Evolutionary conservation across 2,888 invertebrate species (phyloP), one percentile per base, ranked within the genome.

Genomic region (Pammene aurita): DNA sequence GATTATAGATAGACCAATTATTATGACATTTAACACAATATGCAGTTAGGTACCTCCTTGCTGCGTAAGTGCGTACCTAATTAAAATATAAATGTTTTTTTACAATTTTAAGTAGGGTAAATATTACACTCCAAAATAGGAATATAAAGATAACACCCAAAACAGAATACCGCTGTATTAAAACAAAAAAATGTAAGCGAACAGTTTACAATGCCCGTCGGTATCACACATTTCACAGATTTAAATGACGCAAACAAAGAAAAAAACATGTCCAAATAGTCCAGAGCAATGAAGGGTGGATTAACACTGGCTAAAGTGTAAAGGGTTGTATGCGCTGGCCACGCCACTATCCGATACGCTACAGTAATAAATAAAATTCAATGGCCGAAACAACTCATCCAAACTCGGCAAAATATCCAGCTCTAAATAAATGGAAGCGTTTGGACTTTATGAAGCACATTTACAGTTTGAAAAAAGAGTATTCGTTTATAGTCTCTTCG

Each of bases 341-440:
- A 38, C 68, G 11, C 57, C 14, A 14, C 14, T 41, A 48, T 14
- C 60, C 60, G 65, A 69, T 69, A 69, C 60, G 64, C 68, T 60
- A 64, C 44, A 42, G 44, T 65, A 62, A 69, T 69, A 69, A 69
- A 69, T 69, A 69, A 69, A 69, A 65, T 69, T 54, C 55, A 69
- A 69, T 69, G 69, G 69, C 34, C 68, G 38, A 69, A 69, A 69
- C 68, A 54, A 64, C 64, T 69, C 58, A 64, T 60, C 64, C 58
- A 11, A 54, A 41, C 69, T 54, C 54, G 38, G 58, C 58, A 58
- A 60, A 69, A 69, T 60, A 65, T 58, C 64, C 42, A 62, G 62
- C 62, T 65, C n/a, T n/a, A n/a, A n/a, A 65, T 55, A 64, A 67
- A 60, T 58, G 44, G 57, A 18, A 55, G 41, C 54, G 65, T 69